Conservation (phyloP, 2,113 vertebrate species). For the Semnornis frantzii region DNA sequence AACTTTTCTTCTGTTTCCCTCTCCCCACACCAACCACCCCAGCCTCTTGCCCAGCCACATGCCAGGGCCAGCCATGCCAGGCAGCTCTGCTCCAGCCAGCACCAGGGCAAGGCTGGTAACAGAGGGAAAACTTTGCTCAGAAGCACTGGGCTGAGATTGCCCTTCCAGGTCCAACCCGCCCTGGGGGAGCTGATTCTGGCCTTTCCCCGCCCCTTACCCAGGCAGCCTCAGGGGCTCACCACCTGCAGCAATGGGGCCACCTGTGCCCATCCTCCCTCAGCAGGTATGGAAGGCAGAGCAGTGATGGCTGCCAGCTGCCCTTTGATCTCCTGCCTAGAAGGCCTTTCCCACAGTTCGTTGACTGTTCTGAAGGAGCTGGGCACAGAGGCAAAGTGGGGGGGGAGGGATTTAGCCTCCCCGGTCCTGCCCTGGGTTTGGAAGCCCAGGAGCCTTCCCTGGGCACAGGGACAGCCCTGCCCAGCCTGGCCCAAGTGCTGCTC, state of each 20-base stretch:
- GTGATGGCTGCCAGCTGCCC: background rate
- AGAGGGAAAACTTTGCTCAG: background rate
- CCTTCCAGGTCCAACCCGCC: background rate
- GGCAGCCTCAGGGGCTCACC: background rate
- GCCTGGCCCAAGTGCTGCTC: background rate
- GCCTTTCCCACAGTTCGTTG: background rate
- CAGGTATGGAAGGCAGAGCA: background rate
- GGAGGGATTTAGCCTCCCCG: background rate
- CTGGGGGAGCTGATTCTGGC: background rate
- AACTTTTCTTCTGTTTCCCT: accelerated
- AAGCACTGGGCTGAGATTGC: accelerated
- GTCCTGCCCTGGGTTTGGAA: background rate
- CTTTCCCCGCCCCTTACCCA: background rate
- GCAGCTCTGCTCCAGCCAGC: background rate
- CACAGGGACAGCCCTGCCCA: background rate
- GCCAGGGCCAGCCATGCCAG: background rate
- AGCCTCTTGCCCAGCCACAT: background rate
- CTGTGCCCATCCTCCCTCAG: accelerated
- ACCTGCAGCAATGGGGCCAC: background rate
- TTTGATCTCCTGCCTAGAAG: background rate
- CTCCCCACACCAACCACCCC: accelerated
- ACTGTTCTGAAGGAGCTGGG: background rate
- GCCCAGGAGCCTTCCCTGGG: background rate
- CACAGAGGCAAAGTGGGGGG: background rate
- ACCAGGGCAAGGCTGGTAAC: accelerated